Evolutionary conservation across 2,797 vertebrate genomes (phyloP).

Genomic region (Nyctibius grandis): DNA sequence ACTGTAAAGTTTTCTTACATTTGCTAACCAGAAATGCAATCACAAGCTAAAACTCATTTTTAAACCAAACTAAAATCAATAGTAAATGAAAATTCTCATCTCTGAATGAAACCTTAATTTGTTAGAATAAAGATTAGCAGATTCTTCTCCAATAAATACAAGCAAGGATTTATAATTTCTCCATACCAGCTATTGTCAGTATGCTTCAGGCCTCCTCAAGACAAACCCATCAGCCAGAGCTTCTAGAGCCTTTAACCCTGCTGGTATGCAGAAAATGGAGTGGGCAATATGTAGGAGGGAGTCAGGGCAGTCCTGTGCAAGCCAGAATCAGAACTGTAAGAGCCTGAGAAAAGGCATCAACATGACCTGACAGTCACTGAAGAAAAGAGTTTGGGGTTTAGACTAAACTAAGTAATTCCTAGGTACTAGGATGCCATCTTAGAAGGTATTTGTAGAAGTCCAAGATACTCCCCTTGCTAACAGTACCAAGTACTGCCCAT

Average conservation of each 20-base stretch:
- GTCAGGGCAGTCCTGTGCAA: background rate
- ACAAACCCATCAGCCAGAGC: background rate
- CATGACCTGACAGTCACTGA: background rate
- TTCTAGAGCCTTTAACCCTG: background rate
- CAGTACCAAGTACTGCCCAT: background rate
- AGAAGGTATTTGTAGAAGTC: background rate
- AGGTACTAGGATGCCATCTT: background rate
- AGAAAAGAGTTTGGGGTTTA: background rate
- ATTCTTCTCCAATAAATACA: background rate
- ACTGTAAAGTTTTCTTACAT: background rate
- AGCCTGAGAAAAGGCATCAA: background rate
- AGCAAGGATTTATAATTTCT: background rate
- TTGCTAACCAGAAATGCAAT: background rate
- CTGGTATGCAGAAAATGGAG: background rate
- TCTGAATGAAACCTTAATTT: background rate
- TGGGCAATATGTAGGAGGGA: background rate
- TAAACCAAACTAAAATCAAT: background rate
- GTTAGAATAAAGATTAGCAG: background rate
- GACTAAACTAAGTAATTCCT: background rate
- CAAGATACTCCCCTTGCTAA: background rate
- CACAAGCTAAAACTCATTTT: background rate
- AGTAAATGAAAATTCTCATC: background rate
- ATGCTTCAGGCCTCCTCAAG: background rate
- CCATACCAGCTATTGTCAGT: background rate
- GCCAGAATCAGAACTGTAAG: background rate